A percentile compares a stretch with the other conserved stretches of the same genome.
Conservation (phyloP, 92 coral and sea anemone species). For the Parazoanthus darwini region DNA sequence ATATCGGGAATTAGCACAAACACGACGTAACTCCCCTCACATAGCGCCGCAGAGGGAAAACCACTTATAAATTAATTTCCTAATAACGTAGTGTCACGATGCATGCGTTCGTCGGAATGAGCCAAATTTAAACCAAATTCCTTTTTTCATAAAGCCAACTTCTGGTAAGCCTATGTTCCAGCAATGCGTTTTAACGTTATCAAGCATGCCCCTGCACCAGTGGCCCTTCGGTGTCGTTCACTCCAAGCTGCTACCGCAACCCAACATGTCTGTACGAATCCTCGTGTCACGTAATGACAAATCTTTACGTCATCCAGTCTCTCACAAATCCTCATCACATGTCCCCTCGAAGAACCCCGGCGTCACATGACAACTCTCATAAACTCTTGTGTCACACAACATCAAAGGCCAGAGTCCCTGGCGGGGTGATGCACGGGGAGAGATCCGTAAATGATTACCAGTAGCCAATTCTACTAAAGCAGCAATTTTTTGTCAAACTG, state of each 20-base stretch:
- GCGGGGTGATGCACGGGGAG: constrained; percentile 96
- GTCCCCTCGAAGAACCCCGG: background rate
- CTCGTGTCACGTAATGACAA: background rate
- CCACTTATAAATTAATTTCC: constrained; percentile 32
- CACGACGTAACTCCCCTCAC: background rate
- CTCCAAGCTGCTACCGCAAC: background rate
- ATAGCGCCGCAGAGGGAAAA: background rate
- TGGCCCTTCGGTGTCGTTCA: background rate
- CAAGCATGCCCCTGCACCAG: background rate
- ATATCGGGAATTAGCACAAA: constrained; percentile 19
- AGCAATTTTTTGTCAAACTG: too few relatives aligned
- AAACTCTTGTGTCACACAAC: background rate
- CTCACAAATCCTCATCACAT: background rate
- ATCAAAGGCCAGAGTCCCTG: constrained; percentile 80
- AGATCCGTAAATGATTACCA: constrained; percentile 38
- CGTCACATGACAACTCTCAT: background rate
- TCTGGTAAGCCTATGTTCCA: background rate
- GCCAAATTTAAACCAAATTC: background rate
- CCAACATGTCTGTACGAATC: background rate
- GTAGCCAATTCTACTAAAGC: too few relatives aligned
- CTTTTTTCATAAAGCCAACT: background rate
- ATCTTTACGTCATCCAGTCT: background rate
- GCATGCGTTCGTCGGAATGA: background rate
- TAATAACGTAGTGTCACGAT: background rate
- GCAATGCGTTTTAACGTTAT: background rate